These are phyloP conservation scores for Drosophila chauvacae DNA, from an alignment of 1,140 invertebrate species.

Conservation along the genomic window DNA sequence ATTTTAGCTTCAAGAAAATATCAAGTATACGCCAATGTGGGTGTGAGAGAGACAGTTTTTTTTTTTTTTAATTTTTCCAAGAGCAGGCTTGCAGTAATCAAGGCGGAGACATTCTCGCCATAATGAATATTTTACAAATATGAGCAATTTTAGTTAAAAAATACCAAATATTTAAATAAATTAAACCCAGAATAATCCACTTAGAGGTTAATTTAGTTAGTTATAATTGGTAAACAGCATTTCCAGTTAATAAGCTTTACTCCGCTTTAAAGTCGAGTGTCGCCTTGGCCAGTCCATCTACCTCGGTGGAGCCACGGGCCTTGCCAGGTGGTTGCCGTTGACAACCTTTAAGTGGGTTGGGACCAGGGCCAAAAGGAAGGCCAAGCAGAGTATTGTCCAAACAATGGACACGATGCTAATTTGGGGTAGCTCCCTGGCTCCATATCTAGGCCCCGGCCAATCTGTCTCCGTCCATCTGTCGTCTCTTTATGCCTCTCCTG, in stretches of 20 bases:
- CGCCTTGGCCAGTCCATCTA: not conserved
- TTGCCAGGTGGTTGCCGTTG: constrained; percentile 35
- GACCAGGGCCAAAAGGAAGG: not conserved
- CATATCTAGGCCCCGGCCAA: not conserved
- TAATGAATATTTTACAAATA: not conserved
- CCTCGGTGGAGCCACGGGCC: not conserved
- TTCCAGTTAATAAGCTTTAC: not conserved
- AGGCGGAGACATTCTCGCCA: not conserved
- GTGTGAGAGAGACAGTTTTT: not conserved
- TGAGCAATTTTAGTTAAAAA: not conserved
- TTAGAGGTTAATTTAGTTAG: too few relatives aligned
- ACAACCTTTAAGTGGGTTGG: constrained; percentile 33
- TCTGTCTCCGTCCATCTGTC: constrained; percentile 13
- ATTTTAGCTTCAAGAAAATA: not conserved
- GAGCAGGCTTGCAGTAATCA: not conserved
- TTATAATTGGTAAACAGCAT: not conserved
- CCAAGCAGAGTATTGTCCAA: constrained; percentile 36
- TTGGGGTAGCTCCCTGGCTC: constrained; percentile 21
- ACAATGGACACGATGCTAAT: constrained; percentile 38
- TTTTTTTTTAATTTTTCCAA: not conserved
- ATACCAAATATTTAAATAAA: not conserved
- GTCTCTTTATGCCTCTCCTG: constrained; percentile 6
- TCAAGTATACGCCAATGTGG: not conserved
- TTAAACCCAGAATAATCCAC: not conserved
- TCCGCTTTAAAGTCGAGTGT: constrained; percentile 5